phyloP scores from a whole-genome alignment of 2,113 vertebrate species.

The Poicephalus meyeri region DNA sequence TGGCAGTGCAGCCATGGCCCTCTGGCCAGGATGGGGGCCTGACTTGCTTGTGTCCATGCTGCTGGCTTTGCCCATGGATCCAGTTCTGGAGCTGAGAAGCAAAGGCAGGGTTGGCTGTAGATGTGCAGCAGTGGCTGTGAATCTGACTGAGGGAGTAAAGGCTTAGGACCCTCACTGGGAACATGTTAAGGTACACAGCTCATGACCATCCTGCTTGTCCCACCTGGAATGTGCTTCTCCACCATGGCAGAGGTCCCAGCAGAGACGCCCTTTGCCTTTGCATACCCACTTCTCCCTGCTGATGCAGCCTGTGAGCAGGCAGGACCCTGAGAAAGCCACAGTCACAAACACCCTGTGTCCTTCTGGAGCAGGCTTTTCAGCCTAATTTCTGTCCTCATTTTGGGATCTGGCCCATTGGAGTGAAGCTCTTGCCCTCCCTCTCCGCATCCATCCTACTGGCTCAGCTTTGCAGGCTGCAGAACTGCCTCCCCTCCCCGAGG shows the following conservation, averaged over 20 bases:
- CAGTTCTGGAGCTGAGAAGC: not conserved
- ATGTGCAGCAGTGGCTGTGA: not conserved
- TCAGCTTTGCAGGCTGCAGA: not conserved
- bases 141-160: not conserved
- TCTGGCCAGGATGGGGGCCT: accelerated
- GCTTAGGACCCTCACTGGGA: accelerated
- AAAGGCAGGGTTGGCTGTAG: not conserved
- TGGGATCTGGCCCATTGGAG: accelerated
- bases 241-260: accelerated
- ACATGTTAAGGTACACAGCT: accelerated
- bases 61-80: accelerated
- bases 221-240: not conserved
- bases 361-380: not conserved
- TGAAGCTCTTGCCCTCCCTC: not conserved
- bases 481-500: not conserved
- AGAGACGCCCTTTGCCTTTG: not conserved
- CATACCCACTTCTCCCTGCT: accelerated
- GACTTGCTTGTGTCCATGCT: not conserved
- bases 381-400: not conserved
- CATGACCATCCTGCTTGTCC: not conserved
- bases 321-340: not conserved
- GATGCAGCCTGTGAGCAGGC: accelerated
- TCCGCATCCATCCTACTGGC: not conserved
- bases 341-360: not conserved
- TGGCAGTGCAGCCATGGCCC: accelerated